phyloP scores from a whole-genome alignment of 2,113 vertebrate species.

The Sitta europaea region DNA sequence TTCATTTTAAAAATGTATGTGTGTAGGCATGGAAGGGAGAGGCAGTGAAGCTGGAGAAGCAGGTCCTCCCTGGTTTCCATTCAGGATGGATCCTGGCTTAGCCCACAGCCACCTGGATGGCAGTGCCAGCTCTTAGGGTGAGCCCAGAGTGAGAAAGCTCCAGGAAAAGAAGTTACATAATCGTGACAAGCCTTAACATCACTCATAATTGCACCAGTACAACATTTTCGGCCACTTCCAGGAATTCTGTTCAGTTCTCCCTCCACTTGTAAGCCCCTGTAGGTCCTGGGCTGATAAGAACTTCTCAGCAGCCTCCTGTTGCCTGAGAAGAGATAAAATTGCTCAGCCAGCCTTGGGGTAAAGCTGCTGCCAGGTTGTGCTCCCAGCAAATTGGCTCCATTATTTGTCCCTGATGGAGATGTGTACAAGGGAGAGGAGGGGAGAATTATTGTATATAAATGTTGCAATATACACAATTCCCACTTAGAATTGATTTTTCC shows the following conservation, averaged over 20 bases:
- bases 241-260: neutral
- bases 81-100: neutral
- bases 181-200: neutral
- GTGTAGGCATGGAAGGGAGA: neutral
- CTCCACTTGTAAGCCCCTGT: neutral
- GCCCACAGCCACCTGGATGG: neutral
- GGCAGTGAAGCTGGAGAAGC: neutral
- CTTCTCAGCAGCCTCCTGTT: neutral
- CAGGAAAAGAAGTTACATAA: neutral
- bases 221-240: neutral
- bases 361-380: neutral
- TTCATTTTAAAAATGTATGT: neutral
- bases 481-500: conserved; percentile 32
- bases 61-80: neutral
- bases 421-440: neutral
- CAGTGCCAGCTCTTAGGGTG: neutral
- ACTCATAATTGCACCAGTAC: neutral
- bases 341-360: neutral
- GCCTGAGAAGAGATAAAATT: neutral
- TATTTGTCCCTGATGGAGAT: neutral
- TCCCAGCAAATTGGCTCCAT: neutral
- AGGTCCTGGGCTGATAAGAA: neutral
- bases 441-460: conserved; percentile 7
- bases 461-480: neutral
- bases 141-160: neutral